Percentiles rank a stretch among this genome's conserved stretches.
Conservation (phyloP, 2,113 vertebrate species). For the Mobula hypostoma region DNA sequence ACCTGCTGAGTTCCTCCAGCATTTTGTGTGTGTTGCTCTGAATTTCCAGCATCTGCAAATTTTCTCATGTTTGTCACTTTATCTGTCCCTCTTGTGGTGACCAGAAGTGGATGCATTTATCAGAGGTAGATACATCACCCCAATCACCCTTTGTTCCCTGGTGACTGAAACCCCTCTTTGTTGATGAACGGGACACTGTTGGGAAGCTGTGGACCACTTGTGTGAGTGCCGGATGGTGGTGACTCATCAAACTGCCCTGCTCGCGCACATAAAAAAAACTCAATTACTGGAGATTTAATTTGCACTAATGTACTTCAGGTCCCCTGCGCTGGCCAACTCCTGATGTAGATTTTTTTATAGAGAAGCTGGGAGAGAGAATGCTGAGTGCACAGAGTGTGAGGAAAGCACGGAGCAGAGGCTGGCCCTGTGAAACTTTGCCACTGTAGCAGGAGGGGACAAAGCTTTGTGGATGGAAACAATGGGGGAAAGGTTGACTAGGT, state of each 20-base stretch:
- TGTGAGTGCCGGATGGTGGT: not conserved
- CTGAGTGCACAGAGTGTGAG: not conserved
- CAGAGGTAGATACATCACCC: not conserved
- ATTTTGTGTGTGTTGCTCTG: too few species aligned
- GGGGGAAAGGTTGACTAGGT: too few species aligned
- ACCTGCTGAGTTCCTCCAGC: too few species aligned
- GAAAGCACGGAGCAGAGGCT: not conserved
- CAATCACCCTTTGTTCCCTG: not conserved
- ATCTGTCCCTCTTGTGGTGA: too few species aligned
- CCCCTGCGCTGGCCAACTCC: not conserved
- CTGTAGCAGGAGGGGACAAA: not conserved
- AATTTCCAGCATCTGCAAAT: too few species aligned
- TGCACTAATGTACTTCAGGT: constrained; percentile 27
- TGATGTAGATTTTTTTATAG: not conserved
- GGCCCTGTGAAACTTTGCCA: not conserved
- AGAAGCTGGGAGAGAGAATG: not conserved
- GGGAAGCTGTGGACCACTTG: not conserved
- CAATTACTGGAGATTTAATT: constrained; percentile 19
- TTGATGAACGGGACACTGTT: not conserved
- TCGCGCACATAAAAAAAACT: not conserved
- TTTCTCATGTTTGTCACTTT: too few species aligned
- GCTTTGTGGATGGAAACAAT: not conserved
- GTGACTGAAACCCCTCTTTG: not conserved
- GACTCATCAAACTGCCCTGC: not conserved
- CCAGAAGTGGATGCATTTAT: too few species aligned